Conservation (phyloP, 2,113 vertebrate species). For the Nerophis lumbriciformis region DNA sequence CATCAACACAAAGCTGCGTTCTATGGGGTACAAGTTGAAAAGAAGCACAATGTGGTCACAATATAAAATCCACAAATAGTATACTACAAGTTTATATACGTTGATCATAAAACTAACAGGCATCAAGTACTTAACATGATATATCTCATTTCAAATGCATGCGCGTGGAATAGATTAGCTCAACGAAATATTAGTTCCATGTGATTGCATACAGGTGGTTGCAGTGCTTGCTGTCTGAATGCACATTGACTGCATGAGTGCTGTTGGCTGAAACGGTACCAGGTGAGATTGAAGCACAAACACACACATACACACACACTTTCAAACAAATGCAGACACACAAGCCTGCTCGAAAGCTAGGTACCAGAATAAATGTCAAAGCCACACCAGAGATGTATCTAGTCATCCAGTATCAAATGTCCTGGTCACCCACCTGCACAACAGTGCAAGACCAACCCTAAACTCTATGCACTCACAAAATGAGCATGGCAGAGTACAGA, state of each 20-base stretch:
- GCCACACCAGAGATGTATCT: slow-evolving; percentile 61
- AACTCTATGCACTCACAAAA: slow-evolving; percentile 19
- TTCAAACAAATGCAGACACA: slow-evolving; percentile 24
- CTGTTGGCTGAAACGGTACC: slow-evolving; percentile 57
- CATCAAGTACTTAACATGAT: slow-evolving; percentile 22
- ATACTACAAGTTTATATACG: neutral
- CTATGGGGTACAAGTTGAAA: neutral
- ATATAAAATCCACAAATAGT: neutral
- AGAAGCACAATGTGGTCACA: slow-evolving; percentile 1
- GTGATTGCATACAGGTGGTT: slow-evolving; percentile 39
- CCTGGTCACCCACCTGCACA: slow-evolving; percentile 65
- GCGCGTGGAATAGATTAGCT: slow-evolving; percentile 37
- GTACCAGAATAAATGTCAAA: slow-evolving; percentile 66
- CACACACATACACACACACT: slow-evolving; percentile 18
- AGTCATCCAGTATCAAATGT: slow-evolving; percentile 53
- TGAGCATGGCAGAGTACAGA: slow-evolving; percentile 13
- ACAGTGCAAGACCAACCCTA: slow-evolving; percentile 30
- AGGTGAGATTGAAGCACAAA: slow-evolving; percentile 56
- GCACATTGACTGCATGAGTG: slow-evolving; percentile 49
- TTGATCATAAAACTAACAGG: slow-evolving; percentile 11
- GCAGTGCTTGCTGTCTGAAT: slow-evolving; percentile 41
- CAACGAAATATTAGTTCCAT: slow-evolving; percentile 26
- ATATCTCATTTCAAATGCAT: slow-evolving; percentile 37
- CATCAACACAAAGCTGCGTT: neutral
- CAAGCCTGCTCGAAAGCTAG: slow-evolving; percentile 39